Conservation (phyloP, 2,888 invertebrate species). For the Leptodirus hochenwartii region DNA sequence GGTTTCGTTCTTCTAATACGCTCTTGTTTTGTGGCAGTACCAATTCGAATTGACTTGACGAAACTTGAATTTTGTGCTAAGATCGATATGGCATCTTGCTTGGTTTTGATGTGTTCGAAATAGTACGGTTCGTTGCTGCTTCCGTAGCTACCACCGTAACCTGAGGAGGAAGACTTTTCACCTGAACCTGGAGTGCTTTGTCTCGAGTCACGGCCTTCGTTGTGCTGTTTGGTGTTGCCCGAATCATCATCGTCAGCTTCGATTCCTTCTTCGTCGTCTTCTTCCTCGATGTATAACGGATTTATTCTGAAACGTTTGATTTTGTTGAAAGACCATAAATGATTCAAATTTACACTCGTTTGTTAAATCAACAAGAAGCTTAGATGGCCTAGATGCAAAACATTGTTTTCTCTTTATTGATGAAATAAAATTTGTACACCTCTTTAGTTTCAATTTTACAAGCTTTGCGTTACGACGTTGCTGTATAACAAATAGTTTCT, state of each 20-base stretch:
- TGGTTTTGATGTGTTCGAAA: slow-evolving; percentile 17
- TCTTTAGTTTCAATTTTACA: too few relatives aligned
- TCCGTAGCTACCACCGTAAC: slow-evolving; percentile 24
- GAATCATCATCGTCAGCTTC: too few relatives aligned
- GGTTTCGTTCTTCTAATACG: slow-evolving; percentile 20
- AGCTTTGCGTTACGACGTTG: too few relatives aligned
- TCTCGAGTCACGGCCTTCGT: slow-evolving; percentile 8
- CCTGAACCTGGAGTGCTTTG: slow-evolving; percentile 16
- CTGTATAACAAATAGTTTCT: too few relatives aligned
- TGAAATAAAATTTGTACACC: too few relatives aligned
- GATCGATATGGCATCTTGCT: slow-evolving; percentile 20
- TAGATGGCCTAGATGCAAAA: too few relatives aligned
- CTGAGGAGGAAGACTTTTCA: slow-evolving; percentile 24
- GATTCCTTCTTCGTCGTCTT: too few relatives aligned
- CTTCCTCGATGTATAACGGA: slow-evolving; percentile 25
- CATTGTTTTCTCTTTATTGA: too few relatives aligned
- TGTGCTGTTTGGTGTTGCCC: slow-evolving; percentile 3
- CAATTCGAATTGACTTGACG: slow-evolving; percentile 24
- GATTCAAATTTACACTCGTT: too few relatives aligned
- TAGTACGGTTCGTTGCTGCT: slow-evolving; percentile 18
- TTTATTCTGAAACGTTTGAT: slow-evolving; percentile 22
- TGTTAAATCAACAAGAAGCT: too few relatives aligned
- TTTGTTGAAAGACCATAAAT: too few relatives aligned
- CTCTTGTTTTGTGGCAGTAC: slow-evolving; percentile 16
- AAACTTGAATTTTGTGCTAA: slow-evolving; percentile 25